These are phyloP conservation scores for Anagrus nilaparvatae DNA, from an alignment of 1,140 invertebrate genomes.

Conservation along the genomic window DNA sequence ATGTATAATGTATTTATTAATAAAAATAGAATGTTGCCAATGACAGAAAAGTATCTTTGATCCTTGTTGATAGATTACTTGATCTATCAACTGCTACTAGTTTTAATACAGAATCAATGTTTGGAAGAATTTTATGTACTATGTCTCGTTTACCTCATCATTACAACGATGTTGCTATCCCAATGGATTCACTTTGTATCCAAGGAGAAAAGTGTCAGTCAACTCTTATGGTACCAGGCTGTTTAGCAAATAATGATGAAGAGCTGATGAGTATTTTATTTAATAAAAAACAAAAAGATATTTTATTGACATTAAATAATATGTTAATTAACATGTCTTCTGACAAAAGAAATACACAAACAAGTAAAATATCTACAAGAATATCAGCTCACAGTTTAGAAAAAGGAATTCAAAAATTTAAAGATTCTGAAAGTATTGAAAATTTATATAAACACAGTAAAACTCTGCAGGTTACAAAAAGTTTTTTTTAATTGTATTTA, in stretches of 20 bases:
- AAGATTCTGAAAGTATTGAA: conserved; percentile 24
- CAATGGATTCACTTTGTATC: conserved; percentile 50
- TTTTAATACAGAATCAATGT: conserved; percentile 50
- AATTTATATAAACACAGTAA: conserved; percentile 27
- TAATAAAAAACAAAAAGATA: conserved; percentile 49
- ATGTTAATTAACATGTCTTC: conserved; percentile 40
- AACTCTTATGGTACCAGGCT: conserved; percentile 31
- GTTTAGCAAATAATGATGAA: conserved; percentile 30
- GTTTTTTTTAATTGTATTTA: no score
- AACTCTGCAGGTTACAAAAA: conserved; percentile 38
- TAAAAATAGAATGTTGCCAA: conserved; percentile 13
- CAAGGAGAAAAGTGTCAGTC: conserved; percentile 35
- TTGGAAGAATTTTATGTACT: conserved; percentile 51
- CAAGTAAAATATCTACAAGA: conserved; percentile 29
- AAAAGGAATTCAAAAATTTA: conserved; percentile 35
- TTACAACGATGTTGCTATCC: conserved; percentile 52
- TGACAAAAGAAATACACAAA: conserved; percentile 33
- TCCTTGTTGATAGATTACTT: conserved; percentile 56
- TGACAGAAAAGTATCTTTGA: conserved; percentile 46
- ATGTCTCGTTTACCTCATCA: conserved; percentile 54
- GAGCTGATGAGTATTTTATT: conserved; percentile 43
- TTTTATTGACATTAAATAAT: conserved; percentile 47
- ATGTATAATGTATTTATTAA: no score
- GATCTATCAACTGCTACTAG: conserved; percentile 51
- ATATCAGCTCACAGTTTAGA: conserved; percentile 50